Base-by-base conservation (phyloP, 2,113 vertebrate species). In the Centrocercus urophasianus region DNA sequence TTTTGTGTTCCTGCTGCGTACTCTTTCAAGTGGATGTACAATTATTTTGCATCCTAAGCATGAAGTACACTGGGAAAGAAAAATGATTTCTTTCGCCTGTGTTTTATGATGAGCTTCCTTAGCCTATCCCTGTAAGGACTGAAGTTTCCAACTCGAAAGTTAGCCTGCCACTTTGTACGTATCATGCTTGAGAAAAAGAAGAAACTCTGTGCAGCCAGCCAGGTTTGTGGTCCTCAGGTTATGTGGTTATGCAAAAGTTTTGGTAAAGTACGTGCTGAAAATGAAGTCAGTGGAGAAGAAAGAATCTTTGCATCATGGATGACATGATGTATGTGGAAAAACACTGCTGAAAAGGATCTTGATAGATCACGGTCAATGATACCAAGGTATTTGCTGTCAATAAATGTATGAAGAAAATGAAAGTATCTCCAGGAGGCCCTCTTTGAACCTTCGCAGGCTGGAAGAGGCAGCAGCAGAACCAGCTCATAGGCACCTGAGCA, bases 291-390 rank as follows among this genome's bases (percentile, higher is more conserved):
- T 10, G n/a, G 32, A 56, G 72, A 45, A 78, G 47, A 30, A 48
- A 20, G 22, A 56, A 13, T n/a, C 63, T 75, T 42, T 70, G 56
- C 2, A 4, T 52, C 32, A 1, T 20, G 64, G 20, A 0, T 83
- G 56, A 30, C 21, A 10, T 13, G 5, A 21, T 47, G 17, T 63
- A 30, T 21, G 20, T 52, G 47, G 19, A 61, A n/a, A 57, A 61
- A 10, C 22, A 5, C 32, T 42, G 36, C 40, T 78, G 56, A 43
- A 61, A 32, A 76, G 36, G 59, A 34, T 28, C 9, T 0, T 17
- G 38, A 54, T 57, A 7, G 52, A 20, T 2, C 1, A 2, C 5
- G 17, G 11, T 30, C 36, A 14, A 0, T 36, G 32, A 10, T 32
- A 50, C 2, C 74, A 4, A 38, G 70, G 10, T 54, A 30, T 83